These are phyloP conservation scores for Lucilia cuprina DNA, from an alignment of 1,140 invertebrate species.

Conservation along the genomic window DNA sequence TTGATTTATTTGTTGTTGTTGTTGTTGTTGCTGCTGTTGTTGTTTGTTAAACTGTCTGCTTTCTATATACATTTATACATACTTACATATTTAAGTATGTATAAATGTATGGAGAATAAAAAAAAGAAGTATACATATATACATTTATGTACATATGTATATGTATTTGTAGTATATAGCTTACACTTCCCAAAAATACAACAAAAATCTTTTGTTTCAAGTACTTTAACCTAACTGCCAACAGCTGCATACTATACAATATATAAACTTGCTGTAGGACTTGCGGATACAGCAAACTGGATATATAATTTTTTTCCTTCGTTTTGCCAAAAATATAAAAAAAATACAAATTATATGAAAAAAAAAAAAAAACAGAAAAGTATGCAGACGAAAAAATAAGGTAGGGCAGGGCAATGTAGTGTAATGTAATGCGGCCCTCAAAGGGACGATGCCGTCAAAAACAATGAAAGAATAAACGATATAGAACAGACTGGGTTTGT, in stretches of 20 bases:
- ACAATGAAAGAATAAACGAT: conserved; percentile 33
- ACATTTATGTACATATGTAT: background rate
- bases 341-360: background rate
- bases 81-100: background rate
- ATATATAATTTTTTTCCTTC: background rate
- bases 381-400: conserved; percentile 27
- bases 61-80: conserved; percentile 14
- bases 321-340: conserved; percentile 4
- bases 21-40: background rate
- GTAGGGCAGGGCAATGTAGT: conserved; percentile 34
- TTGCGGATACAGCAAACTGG: conserved; percentile 20
- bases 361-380: background rate
- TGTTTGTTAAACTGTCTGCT: background rate
- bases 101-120: background rate
- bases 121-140: background rate
- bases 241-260: conserved; percentile 23
- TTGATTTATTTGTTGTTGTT: background rate
- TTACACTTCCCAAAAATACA: conserved; percentile 31
- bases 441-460: conserved; percentile 33
- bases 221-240: conserved; percentile 35
- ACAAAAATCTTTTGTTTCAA: conserved; percentile 29
- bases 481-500: conserved; percentile 59
- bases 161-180: background rate
- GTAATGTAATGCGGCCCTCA: conserved; percentile 32
- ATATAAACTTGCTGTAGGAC: conserved; percentile 26